phyloP scores from a whole-genome alignment of 2,888 invertebrate species.

The Teinopalpus imperialis region DNA sequence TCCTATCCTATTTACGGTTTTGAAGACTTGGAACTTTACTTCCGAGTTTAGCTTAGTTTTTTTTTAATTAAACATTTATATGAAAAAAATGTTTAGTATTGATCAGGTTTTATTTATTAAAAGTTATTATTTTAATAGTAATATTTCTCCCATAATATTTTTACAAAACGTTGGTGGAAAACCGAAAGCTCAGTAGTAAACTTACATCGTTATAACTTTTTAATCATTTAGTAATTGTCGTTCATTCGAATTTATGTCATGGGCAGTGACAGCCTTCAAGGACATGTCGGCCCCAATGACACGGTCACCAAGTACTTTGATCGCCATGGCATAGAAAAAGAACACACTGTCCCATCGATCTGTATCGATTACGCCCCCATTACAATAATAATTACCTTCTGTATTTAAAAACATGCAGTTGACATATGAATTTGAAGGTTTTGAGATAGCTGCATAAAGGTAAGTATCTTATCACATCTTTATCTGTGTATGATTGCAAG shows the following conservation, averaged over 20 bases:
- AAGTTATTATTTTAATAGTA: no score
- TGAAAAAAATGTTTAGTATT: no score
- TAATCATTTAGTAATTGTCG: slow-evolving; percentile 4
- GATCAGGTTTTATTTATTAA: no score
- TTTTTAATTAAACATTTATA: no score
- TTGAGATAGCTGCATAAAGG: not conserved
- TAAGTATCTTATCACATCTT: slow-evolving; percentile 5
- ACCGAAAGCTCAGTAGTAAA: no score
- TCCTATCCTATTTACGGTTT: no score
- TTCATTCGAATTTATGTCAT: slow-evolving; percentile 1
- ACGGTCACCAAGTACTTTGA: slow-evolving; percentile 14
- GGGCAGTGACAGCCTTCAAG: slow-evolving; percentile 20
- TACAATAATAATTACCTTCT: slow-evolving; percentile 14
- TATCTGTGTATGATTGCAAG: not conserved
- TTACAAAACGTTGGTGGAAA: no score
- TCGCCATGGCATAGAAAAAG: slow-evolving; percentile 15
- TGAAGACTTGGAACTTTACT: no score
- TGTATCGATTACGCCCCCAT: slow-evolving; percentile 22
- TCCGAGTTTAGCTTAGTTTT: no score
- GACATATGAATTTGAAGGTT: slow-evolving; percentile 8
- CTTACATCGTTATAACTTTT: slow-evolving; percentile 1
- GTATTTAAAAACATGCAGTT: slow-evolving; percentile 10
- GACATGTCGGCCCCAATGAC: slow-evolving; percentile 19
- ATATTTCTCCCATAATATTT: no score
- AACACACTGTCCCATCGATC: slow-evolving; percentile 1